These are phyloP conservation scores for Synergus itoensis DNA, from an alignment of 2,888 invertebrate species.

Conservation along the genomic window DNA sequence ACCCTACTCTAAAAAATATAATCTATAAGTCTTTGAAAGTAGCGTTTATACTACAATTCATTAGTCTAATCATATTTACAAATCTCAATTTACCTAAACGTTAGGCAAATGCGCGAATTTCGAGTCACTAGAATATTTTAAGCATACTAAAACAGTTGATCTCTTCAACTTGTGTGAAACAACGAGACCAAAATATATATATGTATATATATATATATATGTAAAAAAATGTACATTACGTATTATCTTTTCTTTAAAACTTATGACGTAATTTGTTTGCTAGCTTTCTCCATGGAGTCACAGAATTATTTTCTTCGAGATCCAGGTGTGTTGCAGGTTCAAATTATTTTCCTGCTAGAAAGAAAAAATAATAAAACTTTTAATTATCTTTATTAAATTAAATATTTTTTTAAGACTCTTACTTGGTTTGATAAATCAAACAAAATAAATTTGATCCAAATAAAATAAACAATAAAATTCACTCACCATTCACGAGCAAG, in stretches of 20 bases:
- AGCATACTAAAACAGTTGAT: constrained; percentile 49
- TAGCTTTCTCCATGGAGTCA: not conserved
- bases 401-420: not conserved
- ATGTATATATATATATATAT: no score
- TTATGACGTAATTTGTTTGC: constrained; percentile 9
- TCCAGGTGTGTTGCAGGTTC: not conserved
- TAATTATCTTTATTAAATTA: not conserved
- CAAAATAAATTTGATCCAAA: not conserved
- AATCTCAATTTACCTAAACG: constrained; percentile 46
- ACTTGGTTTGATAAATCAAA: not conserved
- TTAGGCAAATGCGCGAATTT: constrained; percentile 53
- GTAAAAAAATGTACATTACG: constrained; percentile 2
- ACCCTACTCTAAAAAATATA: constrained; percentile 62
- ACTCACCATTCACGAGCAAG: constrained; percentile 29
- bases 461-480: constrained; percentile 5
- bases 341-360: not conserved
- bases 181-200: constrained; percentile 22
- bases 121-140: constrained; percentile 42
- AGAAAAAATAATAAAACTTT: not conserved
- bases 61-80: constrained; percentile 55
- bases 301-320: not conserved
- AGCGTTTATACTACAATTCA: constrained; percentile 55
- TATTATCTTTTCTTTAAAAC: not conserved
- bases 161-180: constrained; percentile 25
- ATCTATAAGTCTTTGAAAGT: constrained; percentile 65